Percentiles rank a stretch among this genome's conserved stretches.
Conservation (phyloP, 2,888 invertebrate genomes). For the Gari tellinella region DNA sequence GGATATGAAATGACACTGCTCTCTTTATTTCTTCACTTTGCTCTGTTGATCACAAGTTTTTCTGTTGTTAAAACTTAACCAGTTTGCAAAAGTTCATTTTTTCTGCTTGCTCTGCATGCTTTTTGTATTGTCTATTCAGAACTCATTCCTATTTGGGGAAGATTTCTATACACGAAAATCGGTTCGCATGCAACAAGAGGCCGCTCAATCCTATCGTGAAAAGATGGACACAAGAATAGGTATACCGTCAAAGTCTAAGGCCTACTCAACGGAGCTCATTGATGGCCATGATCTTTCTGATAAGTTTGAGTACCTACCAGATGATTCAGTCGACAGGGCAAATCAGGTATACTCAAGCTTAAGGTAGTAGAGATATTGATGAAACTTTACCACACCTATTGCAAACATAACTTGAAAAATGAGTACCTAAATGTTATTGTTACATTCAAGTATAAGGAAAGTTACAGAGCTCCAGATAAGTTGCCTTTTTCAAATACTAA, state of each 20-base stretch:
- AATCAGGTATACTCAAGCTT: no score
- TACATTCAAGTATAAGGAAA: no score
- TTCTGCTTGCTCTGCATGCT: constrained; percentile 48
- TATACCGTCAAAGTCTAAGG: constrained; percentile 63
- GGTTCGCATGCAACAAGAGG: constrained; percentile 69
- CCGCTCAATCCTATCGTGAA: constrained; percentile 62
- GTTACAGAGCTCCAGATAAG: no score
- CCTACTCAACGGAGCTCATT: constrained; percentile 61
- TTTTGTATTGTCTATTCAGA: constrained; percentile 54
- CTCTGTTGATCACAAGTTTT: neutral
- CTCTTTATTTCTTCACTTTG: neutral
- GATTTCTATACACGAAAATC: constrained; percentile 77
- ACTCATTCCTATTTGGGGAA: constrained; percentile 65
- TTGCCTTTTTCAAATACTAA: no score
- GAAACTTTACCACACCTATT: no score
- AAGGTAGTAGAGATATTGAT: no score
- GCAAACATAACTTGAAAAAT: no score
- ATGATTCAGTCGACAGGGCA: constrained; percentile 67
- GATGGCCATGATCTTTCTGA: constrained; percentile 86
- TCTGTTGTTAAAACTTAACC: no score
- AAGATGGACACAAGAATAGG: constrained; percentile 56
- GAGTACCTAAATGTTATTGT: no score
- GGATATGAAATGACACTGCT: neutral
- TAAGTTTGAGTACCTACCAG: constrained; percentile 86
- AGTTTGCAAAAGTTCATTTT: neutral